Percentiles rank a stretch among this genome's conserved stretches.
Conservation (phyloP, 2,888 invertebrate species). For the Meganola albula region DNA sequence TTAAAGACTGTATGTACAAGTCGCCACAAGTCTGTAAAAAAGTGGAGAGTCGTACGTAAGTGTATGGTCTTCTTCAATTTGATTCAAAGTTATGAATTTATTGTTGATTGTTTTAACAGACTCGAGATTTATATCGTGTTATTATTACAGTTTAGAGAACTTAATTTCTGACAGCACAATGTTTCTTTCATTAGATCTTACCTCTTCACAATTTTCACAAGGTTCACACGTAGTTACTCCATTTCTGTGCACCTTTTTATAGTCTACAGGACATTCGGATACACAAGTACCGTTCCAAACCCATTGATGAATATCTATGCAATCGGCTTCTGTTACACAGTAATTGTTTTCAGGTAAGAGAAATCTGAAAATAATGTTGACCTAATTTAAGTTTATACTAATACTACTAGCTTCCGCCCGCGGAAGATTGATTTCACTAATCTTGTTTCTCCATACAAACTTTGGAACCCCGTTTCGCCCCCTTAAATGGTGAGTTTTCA, state of each 20-base stretch:
- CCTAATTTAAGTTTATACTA: no score
- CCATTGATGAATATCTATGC: conserved; percentile 74
- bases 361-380: conserved; percentile 67
- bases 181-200: conserved; percentile 18
- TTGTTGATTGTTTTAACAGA: no score
- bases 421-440: no score
- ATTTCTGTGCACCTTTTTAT: conserved; percentile 20
- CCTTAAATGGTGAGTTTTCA: no score
- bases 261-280: conserved; percentile 49
- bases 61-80: no score
- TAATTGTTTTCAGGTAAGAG: conserved; percentile 75
- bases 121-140: no score
- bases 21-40: conserved; percentile 75
- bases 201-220: conserved; percentile 47
- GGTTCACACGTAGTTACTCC: conserved; percentile 32
- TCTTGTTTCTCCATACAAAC: no score
- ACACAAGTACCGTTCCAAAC: conserved; percentile 81
- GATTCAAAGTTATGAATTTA: no score
- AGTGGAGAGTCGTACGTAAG: no score
- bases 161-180: no score
- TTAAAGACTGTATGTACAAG: conserved; percentile 79
- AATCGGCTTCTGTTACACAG: conserved; percentile 85
- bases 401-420: background rate
- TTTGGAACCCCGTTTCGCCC: no score
- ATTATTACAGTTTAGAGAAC: no score